phyloP scores from a whole-genome alignment of 2,888 invertebrate genomes.

The Athalia rosae region DNA sequence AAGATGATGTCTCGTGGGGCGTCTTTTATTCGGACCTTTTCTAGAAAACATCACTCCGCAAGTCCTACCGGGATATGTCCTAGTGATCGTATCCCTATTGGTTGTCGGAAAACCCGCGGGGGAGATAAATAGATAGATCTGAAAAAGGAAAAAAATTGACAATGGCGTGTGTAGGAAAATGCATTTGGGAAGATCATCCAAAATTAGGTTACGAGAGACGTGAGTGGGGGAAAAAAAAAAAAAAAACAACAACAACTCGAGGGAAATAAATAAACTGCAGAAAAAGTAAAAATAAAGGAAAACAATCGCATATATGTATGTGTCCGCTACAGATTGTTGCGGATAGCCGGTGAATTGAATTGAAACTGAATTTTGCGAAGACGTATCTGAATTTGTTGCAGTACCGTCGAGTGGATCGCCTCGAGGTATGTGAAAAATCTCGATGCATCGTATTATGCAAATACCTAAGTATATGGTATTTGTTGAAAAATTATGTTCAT shows the following conservation, averaged over 20 bases:
- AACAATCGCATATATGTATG: background rate
- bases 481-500: conserved; percentile 29
- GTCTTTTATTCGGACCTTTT: conserved; percentile 24
- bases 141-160: background rate
- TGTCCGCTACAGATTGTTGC: background rate
- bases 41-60: conserved; percentile 21
- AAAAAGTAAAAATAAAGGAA: background rate
- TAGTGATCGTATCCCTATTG: conserved; percentile 11
- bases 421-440: conserved; percentile 24
- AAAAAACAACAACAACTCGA: background rate
- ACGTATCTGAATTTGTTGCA: conserved; percentile 17
- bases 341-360: background rate
- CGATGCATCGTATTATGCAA: conserved; percentile 39
- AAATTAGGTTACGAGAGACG: too few species aligned
- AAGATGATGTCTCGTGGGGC: conserved; percentile 16
- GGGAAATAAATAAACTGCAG: too few species aligned
- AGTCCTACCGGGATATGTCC: background rate
- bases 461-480: conserved; percentile 17
- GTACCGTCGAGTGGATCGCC: conserved; percentile 6
- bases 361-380: conserved; percentile 5
- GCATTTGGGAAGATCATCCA: too few species aligned
- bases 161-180: too few species aligned
- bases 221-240: background rate
- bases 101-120: background rate
- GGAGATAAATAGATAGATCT: background rate